Conservation (phyloP, 2,888 invertebrate genomes). For the Glaucopsyche alexis region DNA sequence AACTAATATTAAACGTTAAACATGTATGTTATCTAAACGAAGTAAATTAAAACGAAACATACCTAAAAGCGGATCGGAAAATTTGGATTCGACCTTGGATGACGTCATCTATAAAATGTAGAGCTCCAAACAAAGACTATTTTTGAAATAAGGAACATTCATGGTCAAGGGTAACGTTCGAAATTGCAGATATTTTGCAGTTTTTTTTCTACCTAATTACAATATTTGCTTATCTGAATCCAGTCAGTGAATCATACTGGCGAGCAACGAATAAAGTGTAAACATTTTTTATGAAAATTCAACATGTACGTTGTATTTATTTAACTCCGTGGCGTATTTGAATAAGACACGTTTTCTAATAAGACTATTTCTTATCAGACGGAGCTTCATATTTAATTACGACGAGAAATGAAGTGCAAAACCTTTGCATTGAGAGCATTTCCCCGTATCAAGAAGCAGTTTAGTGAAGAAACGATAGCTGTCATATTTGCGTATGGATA, state of each 20-base stretch:
- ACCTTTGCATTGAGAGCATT: slow-evolving; percentile 7
- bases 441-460: slow-evolving; percentile 26
- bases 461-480: slow-evolving; percentile 15
- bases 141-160: neutral
- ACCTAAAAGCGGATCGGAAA: neutral
- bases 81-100: slow-evolving; percentile 20
- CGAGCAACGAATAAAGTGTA: neutral
- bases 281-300: no score
- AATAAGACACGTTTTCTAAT: slow-evolving; percentile 5
- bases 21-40: slow-evolving; percentile 8
- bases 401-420: slow-evolving; percentile 15
- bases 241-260: neutral
- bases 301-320: no score
- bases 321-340: neutral
- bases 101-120: slow-evolving; percentile 15
- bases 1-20: slow-evolving; percentile 8
- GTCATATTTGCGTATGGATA: slow-evolving; percentile 30
- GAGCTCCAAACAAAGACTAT: slow-evolving; percentile 7
- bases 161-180: neutral
- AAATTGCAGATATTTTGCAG: neutral
- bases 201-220: neutral
- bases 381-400: slow-evolving; percentile 3
- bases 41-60: slow-evolving; percentile 22
- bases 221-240: neutral
- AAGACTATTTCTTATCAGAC: slow-evolving; percentile 3